Conservation (phyloP, 2,797 vertebrate genomes). For the Salarias fasciatus region DNA sequence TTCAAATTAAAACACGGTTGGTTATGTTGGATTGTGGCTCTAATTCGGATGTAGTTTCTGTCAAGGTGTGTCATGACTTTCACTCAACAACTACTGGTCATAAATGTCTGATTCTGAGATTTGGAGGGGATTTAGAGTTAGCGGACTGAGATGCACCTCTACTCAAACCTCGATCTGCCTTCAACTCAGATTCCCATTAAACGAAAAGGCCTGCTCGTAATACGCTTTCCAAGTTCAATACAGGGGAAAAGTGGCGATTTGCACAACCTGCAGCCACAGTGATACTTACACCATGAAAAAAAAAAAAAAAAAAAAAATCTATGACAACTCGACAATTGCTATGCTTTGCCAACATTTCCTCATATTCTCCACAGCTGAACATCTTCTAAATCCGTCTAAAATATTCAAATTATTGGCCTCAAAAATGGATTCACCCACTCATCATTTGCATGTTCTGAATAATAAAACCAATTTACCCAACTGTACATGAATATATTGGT, state of each 20-base stretch:
- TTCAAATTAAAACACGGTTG: no score
- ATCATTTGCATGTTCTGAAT: slow-evolving; percentile 45
- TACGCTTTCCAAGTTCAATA: slow-evolving; percentile 38
- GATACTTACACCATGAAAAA: slow-evolving; percentile 50
- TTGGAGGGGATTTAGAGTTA: not conserved
- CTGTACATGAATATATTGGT: slow-evolving; percentile 43
- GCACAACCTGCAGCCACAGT: slow-evolving; percentile 86
- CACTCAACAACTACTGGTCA: no score
- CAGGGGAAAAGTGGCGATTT: slow-evolving; percentile 83
- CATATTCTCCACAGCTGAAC: slow-evolving; percentile 17
- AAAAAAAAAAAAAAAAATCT: slow-evolving; percentile 3
- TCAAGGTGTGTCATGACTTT: no score
- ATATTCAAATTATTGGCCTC: slow-evolving; percentile 11
- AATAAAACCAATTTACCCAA: slow-evolving; percentile 34
- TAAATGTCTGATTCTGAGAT: not conserved
- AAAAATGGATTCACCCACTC: slow-evolving; percentile 24
- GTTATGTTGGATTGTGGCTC: no score
- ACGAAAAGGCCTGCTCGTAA: slow-evolving; percentile 20
- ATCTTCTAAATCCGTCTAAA: slow-evolving; percentile 24
- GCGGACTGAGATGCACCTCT: slow-evolving; percentile 38
- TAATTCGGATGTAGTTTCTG: no score
- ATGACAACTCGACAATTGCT: slow-evolving; percentile 24
- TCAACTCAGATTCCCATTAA: slow-evolving; percentile 27
- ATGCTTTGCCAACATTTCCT: slow-evolving; percentile 23
- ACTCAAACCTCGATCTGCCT: slow-evolving; percentile 35